Percentiles rank a stretch among this genome's conserved stretches.
phyloP scores from a whole-genome alignment of 2,888 invertebrate genomes.

The Allacma fusca region DNA sequence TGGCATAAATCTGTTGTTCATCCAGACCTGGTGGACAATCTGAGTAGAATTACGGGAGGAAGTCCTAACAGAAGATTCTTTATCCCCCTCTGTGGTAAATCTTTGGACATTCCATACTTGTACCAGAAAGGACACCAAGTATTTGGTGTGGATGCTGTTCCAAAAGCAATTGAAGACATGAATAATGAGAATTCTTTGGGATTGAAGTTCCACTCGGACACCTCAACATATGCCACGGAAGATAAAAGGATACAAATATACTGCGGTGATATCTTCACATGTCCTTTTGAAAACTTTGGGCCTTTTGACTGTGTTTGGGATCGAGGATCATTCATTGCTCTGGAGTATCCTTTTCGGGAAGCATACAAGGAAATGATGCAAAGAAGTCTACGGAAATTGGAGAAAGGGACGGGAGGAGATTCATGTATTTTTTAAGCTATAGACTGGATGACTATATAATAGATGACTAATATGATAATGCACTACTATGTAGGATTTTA shows the following conservation, averaged over 20 bases:
- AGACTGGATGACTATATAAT: no score
- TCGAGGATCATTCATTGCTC: slow-evolving; percentile 53
- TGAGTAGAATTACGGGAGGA: slow-evolving; percentile 30
- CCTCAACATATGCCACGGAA: slow-evolving; percentile 34
- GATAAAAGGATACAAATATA: slow-evolving; percentile 49
- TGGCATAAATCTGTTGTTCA: slow-evolving; percentile 53
- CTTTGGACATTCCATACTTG: slow-evolving; percentile 49
- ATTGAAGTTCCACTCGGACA: slow-evolving; percentile 37
- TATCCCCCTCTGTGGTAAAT: slow-evolving; percentile 55
- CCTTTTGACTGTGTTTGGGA: slow-evolving; percentile 57
- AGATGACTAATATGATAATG: no score
- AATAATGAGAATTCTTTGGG: slow-evolving; percentile 42
- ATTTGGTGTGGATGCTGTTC: slow-evolving; percentile 51
- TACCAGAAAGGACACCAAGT: slow-evolving; percentile 45
- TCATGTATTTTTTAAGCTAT: slow-evolving; percentile 10
- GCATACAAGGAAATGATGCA: slow-evolving; percentile 51
- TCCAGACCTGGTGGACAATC: slow-evolving; percentile 46
- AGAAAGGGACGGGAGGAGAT: neutral
- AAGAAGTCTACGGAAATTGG: slow-evolving; percentile 24
- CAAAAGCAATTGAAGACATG: slow-evolving; percentile 48
- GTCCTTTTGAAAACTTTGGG: slow-evolving; percentile 49
- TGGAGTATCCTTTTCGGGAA: slow-evolving; percentile 47
- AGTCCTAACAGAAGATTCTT: slow-evolving; percentile 44
- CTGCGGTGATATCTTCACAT: slow-evolving; percentile 52
- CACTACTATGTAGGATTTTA: no score